Percentiles rank a stretch among this genome's conserved stretches.
These are phyloP conservation scores for Miichthys miiuy DNA, from an alignment of 2,797 vertebrate genomes.

Conservation along the genomic window DNA sequence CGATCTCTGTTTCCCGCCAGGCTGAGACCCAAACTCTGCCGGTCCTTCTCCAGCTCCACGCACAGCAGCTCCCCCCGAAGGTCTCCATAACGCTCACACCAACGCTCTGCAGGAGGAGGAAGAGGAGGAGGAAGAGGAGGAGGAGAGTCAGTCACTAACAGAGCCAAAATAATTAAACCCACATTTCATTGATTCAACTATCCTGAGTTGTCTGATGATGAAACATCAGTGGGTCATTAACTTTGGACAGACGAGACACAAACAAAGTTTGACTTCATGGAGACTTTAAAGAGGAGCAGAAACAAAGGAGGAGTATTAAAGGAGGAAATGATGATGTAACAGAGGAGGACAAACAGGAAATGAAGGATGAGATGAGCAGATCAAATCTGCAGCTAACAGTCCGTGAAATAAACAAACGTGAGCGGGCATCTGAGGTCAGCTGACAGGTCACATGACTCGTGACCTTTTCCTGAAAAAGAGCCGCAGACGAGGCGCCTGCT, in stretches of 20 bases:
- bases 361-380: slow-evolving; percentile 10
- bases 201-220: too few relatives aligned
- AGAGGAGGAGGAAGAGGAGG: too few relatives aligned
- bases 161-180: too few relatives aligned
- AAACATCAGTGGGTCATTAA: too few relatives aligned
- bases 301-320: neutral
- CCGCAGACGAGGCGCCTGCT: neutral
- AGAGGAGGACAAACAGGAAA: neutral
- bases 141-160: neutral
- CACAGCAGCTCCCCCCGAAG: slow-evolving; percentile 92
- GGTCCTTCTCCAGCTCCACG: slow-evolving; percentile 95
- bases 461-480: slow-evolving; percentile 19
- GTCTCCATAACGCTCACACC: slow-evolving; percentile 94
- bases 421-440: neutral
- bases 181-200: too few relatives aligned
- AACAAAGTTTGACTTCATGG: too few relatives aligned
- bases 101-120: slow-evolving; percentile 86
- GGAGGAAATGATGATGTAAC: slow-evolving; percentile 2
- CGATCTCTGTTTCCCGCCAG: slow-evolving; percentile 96
- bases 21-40: slow-evolving; percentile 93
- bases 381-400: slow-evolving; percentile 42
- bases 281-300: too few relatives aligned
- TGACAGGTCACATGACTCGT: neutral
- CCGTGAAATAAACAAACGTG: slow-evolving; percentile 46
- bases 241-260: too few relatives aligned